Base-by-base conservation (phyloP, 1,140 invertebrate species). In the Drosophila eugracilis region DNA sequence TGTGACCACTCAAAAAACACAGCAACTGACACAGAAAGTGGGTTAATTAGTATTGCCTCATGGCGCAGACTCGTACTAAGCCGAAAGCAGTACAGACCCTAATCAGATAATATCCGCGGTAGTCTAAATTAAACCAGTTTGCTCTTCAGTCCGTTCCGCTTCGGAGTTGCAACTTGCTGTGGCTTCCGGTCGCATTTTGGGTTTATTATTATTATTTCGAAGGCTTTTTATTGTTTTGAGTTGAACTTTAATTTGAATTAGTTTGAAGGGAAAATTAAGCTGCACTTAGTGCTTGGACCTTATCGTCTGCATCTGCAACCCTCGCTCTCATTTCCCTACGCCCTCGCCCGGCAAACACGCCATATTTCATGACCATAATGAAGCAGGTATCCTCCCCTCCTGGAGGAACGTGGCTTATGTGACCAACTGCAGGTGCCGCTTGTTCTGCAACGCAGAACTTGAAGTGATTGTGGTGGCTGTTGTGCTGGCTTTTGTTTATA, bases 41-140 rank as follows among this genome's bases (percentile, higher is more conserved):
- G 80, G 80, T 79, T 84, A 84, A 84, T 84, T 85, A 78, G 52
- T 32, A 42, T 55, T 77, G 42, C 52, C 39, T 42, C 49, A 66
- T 41, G 62, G 47, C 39, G 37, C 44, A 66, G 32, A 72, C 78
- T 76, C 66, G 59, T 76, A 70, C 50, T 63, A 73, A 44, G 28
- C 49, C 42, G 21, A n/a, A n/a, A n/a, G n/a, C n/a, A n/a, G 22
- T n/a, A 45, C 22, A 45, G 42, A 10, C 22, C 52, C 37, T 39
- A 32, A 34, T 14, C 26, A 30, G 60, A 65, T 65, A 14, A 17
- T 39, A 30, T 47, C 41, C 39, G 15, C 10, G 24, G 60, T 57
- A 75, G 67, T 78, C 60, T 45, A 75, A 79, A 84, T 57, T 72
- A 72, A 84, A 79, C 48, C 44, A 47, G 80, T 74, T 75, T 50